A percentile compares a stretch with the other conserved stretches of the same genome.
These are phyloP conservation scores for Bovichtus diacanthus DNA, from an alignment of 2,797 vertebrate species.

Conservation along the genomic window DNA sequence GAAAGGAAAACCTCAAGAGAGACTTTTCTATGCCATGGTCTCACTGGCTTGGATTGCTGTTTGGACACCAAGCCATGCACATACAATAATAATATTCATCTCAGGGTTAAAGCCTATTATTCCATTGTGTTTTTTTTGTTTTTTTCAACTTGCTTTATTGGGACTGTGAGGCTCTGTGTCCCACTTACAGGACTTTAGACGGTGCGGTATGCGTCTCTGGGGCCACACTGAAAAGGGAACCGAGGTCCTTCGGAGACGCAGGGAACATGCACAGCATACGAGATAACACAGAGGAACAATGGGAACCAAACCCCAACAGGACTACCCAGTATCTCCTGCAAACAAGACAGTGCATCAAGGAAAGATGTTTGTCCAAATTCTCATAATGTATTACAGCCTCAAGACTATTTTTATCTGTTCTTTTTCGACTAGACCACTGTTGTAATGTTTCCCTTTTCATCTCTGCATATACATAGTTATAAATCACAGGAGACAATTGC, in stretches of 20 bases:
- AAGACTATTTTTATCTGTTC: constrained; percentile 61
- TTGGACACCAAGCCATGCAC: constrained; percentile 34
- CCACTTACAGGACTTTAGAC: constrained; percentile 66
- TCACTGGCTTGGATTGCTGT: constrained; percentile 20
- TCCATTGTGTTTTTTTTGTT: too few species aligned
- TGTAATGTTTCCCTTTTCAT: constrained; percentile 51
- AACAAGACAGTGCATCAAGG: constrained; percentile 53
- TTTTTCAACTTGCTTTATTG: constrained; percentile 40
- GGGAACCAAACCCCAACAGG: constrained; percentile 65
- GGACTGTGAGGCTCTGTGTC: constrained; percentile 60
- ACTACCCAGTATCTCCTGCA: constrained; percentile 54
- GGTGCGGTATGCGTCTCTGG: constrained; percentile 56
- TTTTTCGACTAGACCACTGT: constrained; percentile 29
- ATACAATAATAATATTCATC: constrained; percentile 68
- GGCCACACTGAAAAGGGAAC: constrained; percentile 65
- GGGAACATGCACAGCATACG: constrained; percentile 49
- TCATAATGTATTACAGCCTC: constrained; percentile 53
- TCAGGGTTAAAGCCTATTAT: constrained; percentile 58
- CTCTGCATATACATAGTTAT: constrained; percentile 22
- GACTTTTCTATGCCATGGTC: constrained; percentile 15
- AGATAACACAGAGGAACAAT: constrained; percentile 76
- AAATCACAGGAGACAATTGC: constrained; percentile 55
- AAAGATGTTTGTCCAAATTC: constrained; percentile 66
- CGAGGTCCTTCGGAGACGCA: constrained; percentile 47
- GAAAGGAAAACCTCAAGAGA: constrained; percentile 18